Evolutionary conservation across 2,797 vertebrate genomes (phyloP).

Genomic region (Echiichthys vipera): DNA sequence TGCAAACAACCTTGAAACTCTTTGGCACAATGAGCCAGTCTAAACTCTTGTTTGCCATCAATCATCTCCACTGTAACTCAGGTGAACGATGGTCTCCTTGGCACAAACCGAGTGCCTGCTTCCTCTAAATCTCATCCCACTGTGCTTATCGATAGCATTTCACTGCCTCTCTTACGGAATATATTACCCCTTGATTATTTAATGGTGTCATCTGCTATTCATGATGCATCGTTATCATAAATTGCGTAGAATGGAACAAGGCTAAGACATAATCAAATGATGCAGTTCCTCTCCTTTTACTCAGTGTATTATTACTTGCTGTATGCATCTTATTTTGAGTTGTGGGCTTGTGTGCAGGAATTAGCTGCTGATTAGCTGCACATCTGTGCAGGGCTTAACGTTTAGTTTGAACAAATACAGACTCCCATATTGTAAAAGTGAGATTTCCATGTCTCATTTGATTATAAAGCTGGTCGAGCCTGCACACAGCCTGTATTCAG

Average conservation of each 20-base stretch:
- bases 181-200: conserved; percentile 37
- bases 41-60: conserved; percentile 45
- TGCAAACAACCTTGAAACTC: conserved; percentile 79
- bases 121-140: conserved; percentile 37
- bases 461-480: no score
- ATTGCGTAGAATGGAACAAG: conserved; percentile 14
- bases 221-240: neutral
- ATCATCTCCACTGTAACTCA: conserved; percentile 57
- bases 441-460: no score
- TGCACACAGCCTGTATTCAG: no score
- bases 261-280: conserved; percentile 1
- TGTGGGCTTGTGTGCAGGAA: conserved; percentile 16
- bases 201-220: conserved; percentile 20
- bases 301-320: conserved; percentile 8
- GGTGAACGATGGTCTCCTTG: conserved; percentile 49
- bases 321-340: conserved; percentile 5
- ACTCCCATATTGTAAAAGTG: no score
- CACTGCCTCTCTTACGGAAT: conserved; percentile 29
- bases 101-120: conserved; percentile 29
- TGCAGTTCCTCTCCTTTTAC: conserved; percentile 22
- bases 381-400: conserved; percentile 28
- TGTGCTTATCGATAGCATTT: conserved; percentile 41
- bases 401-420: conserved; percentile 23
- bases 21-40: conserved; percentile 46
- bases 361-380: conserved; percentile 27